phyloP scores from a whole-genome alignment of 1,140 invertebrate genomes.

The Habropoda laboriosa region DNA sequence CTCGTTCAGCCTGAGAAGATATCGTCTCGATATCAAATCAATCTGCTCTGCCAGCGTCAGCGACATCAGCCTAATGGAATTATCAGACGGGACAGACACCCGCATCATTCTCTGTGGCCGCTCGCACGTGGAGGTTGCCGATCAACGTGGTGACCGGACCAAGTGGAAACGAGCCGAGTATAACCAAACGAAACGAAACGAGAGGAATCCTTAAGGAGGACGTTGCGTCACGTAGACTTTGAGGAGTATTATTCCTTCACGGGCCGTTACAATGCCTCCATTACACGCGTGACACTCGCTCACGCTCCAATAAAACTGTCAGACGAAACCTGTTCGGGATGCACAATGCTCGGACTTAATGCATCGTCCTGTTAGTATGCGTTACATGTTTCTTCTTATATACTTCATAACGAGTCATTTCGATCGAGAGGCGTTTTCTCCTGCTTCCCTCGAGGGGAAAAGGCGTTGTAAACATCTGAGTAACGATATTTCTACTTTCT shows the following conservation, averaged over 20 bases:
- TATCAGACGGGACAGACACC: constrained; percentile 61
- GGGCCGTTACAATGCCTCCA: constrained; percentile 65
- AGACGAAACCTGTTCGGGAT: constrained; percentile 55
- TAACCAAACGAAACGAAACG: constrained; percentile 31
- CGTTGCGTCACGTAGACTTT: constrained; percentile 60
- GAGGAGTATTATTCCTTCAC: constrained; percentile 57
- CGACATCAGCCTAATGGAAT: constrained; percentile 69
- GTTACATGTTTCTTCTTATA: constrained; percentile 47
- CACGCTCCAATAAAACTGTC: constrained; percentile 70
- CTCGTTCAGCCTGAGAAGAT: constrained; percentile 31
- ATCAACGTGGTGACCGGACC: constrained; percentile 32
- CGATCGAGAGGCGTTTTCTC: neutral
- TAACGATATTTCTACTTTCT: neutral
- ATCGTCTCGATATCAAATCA: constrained; percentile 50
- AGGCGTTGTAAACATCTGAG: neutral
- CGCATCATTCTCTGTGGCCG: constrained; percentile 47
- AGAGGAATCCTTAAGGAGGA: constrained; percentile 40
- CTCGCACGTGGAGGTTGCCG: constrained; percentile 30
- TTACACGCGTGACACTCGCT: constrained; percentile 70
- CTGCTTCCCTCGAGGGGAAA: neutral
- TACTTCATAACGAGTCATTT: constrained; percentile 44
- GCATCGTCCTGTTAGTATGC: constrained; percentile 56
- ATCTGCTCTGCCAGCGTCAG: constrained; percentile 44
- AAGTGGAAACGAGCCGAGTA: constrained; percentile 53
- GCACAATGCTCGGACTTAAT: constrained; percentile 64